Evolutionary conservation across 2,113 vertebrate species (phyloP), one percentile per base, ranked within the genome.

Genomic region (Corynorhinus townsendii): DNA sequence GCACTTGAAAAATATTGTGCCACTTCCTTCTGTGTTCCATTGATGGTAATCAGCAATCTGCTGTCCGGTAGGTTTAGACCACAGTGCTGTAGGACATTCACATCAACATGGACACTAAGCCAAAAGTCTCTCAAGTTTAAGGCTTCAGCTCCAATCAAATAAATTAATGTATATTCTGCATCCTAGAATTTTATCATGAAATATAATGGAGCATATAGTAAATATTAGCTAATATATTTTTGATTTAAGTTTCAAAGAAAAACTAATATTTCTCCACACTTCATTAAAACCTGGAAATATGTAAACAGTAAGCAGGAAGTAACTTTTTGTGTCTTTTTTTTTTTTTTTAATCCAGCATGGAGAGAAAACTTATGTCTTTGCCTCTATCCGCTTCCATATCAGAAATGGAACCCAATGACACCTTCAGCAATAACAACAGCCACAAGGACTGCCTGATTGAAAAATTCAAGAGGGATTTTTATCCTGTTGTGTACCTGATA

Each of bases 401-500:
- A 2, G 26, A 95, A 93, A 96, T 96, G 95, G 43, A 1, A 0
- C 3, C 22, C 84, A 86, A 80, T 0, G 5, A 3, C 73, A 96
- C 24, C 92, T 76, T 73, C 40, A 62, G 33, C 33, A 95, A 80
- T 93, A 82, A 24, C 59, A 89, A 85, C 30, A 68, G 43, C 56
- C 84, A 33, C 7, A 33, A 7, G 40, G 96, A 95, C 88, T 98
- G 98, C 54, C 92, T 95, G 0, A 88, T 64, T 89, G 98, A 98
- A 0, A 0, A 69, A 56, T 99, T 99, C 97, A 99, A 98, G 90
- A 96, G 68, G 90, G 91, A 62, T 0, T 96, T 99, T 97, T 99
- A 98, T 73, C 98, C 98, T 6, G 5, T 90, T 0, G 3, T 54
- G 2, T 99, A 99, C 54, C 52, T 98, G 49, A 71, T 69, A 45